A percentile compares a stretch with the other conserved stretches of the same genome.
These are phyloP conservation scores for Aphelenchoides bicaudatus DNA, from an alignment of 2,888 invertebrate genomes.

Conservation along the genomic window DNA sequence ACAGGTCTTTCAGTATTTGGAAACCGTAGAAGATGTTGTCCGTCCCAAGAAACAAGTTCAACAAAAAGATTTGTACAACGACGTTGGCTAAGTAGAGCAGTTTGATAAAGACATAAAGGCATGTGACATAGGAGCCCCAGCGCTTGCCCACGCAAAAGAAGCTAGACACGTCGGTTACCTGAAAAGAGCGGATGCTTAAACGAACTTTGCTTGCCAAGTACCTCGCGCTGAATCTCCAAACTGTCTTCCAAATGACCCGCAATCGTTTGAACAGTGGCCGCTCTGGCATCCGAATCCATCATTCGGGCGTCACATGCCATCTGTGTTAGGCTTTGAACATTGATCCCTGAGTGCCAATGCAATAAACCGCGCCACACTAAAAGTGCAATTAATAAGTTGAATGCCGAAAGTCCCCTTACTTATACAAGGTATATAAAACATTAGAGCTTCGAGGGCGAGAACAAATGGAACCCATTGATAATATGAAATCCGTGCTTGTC, in stretches of 20 bases:
- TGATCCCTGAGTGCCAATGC: conserved; percentile 64
- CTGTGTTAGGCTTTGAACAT: conserved; percentile 63
- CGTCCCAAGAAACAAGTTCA: conserved; percentile 61
- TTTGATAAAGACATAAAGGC: conserved; percentile 61
- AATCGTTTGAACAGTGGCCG: conserved; percentile 61
- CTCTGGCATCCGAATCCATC: conserved; percentile 61
- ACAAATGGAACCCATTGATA: conserved; percentile 64
- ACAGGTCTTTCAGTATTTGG: conserved; percentile 60
- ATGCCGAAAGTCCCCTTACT: too few species aligned
- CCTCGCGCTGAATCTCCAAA: conserved; percentile 60
- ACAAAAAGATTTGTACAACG: conserved; percentile 60
- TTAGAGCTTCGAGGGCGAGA: conserved; percentile 64
- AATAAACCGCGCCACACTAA: conserved; percentile 64
- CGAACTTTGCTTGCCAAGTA: conserved; percentile 21
- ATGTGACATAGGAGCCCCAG: conserved; percentile 61
- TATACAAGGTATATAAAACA: conserved; percentile 65
- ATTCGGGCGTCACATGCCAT: conserved; percentile 62
- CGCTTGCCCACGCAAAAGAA: conserved; percentile 60
- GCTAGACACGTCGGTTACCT: conserved; percentile 59
- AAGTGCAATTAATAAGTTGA: too few species aligned
- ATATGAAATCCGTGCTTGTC: conserved; percentile 60
- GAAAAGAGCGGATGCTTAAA: conserved; percentile 19
- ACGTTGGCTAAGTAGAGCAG: conserved; percentile 61
- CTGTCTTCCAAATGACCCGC: conserved; percentile 62
- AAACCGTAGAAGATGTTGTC: conserved; percentile 61